Conservation (phyloP, 2,888 invertebrate species). For the Drosophila stalkeri region DNA sequence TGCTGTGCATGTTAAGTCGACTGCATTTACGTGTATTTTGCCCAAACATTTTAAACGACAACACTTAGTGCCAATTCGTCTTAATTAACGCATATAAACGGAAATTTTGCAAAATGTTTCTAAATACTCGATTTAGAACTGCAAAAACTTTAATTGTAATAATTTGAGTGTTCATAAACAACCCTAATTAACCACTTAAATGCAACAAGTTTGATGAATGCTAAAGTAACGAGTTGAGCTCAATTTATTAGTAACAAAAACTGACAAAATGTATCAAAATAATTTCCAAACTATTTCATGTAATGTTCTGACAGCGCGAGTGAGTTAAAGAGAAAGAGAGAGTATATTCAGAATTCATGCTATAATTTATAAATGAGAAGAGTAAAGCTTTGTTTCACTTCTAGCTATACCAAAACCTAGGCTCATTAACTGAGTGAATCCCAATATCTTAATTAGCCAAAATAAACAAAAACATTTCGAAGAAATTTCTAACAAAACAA, state of each 20-base stretch:
- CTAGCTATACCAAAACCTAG: background rate
- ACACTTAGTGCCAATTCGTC: constrained; percentile 3
- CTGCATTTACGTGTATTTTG: constrained; percentile 11
- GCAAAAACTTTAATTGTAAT: background rate
- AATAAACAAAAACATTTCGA: background rate
- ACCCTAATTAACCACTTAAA: background rate
- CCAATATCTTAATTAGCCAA: constrained; percentile 8
- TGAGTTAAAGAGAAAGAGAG: too few species aligned
- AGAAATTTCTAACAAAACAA: constrained; percentile 1
- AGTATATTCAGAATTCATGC: too few species aligned
- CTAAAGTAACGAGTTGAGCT: background rate
- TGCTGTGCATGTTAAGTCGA: constrained; percentile 3
- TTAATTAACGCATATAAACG: constrained; percentile 3
- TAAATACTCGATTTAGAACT: background rate
- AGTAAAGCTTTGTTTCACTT: too few species aligned
- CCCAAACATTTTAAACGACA: constrained; percentile 1
- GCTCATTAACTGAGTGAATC: background rate
- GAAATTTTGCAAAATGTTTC: background rate
- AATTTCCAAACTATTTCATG: too few species aligned
- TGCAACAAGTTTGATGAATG: background rate
- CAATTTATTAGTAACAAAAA: background rate
- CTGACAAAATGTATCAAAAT: background rate
- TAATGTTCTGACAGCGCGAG: too few species aligned
- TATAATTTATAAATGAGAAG: too few species aligned
- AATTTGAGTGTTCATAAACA: too few species aligned